Evolutionary conservation across 2,888 invertebrate genomes (phyloP).

Genomic region (Rotaria sp.): DNA sequence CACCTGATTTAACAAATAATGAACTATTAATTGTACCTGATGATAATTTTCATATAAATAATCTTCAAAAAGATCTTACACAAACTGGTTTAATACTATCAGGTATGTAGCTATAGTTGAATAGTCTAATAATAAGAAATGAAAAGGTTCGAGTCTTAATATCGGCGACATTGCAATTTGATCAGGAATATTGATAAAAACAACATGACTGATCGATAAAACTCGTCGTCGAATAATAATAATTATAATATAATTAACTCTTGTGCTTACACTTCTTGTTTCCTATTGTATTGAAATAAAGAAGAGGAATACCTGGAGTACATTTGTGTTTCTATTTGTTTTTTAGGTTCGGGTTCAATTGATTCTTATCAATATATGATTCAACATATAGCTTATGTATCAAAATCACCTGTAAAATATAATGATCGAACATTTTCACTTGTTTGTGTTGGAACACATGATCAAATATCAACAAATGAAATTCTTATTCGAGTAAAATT

Average conservation of each 20-base stretch:
- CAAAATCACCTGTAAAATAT: background rate
- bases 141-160: background rate
- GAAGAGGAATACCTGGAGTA: slow-evolving; percentile 2
- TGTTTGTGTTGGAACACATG: background rate
- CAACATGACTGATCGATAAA: background rate
- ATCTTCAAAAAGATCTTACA: background rate
- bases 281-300: background rate
- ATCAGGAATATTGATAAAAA: background rate
- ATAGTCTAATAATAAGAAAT: background rate
- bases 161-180: background rate
- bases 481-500: background rate
- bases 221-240: background rate
- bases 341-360: background rate
- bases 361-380: background rate
- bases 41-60: background rate
- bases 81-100: background rate
- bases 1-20: background rate
- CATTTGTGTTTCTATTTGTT: background rate
- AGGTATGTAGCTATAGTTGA: background rate
- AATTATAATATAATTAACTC: background rate
- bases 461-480: slow-evolving; percentile 26
- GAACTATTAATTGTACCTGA: background rate
- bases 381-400: background rate
- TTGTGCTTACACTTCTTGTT: slow-evolving; percentile 9
- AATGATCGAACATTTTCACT: slow-evolving; percentile 1